Conservation (phyloP, 2,888 invertebrate species). For the Junonia oenone region DNA sequence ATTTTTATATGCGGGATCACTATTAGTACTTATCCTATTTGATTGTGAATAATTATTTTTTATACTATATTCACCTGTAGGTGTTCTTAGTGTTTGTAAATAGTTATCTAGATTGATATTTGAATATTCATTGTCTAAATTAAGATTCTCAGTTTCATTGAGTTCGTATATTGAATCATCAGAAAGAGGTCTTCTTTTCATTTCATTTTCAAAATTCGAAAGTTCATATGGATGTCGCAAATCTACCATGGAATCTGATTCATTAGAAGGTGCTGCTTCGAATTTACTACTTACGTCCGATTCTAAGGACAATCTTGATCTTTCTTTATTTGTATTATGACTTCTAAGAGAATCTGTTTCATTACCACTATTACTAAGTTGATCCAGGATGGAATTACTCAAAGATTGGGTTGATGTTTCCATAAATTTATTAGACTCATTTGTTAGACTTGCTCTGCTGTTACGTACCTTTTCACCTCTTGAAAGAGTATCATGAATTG, state of each 20-base stretch:
- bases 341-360: constrained; percentile 69
- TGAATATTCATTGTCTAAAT: constrained; percentile 63
- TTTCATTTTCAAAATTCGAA: constrained; percentile 79
- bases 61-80: constrained; percentile 39
- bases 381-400: constrained; percentile 53
- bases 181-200: constrained; percentile 86
- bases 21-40: constrained; percentile 17
- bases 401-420: constrained; percentile 45
- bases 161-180: constrained; percentile 86
- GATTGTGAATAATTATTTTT: constrained; percentile 24
- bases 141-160: constrained; percentile 79
- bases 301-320: constrained; percentile 67
- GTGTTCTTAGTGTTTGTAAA: constrained; percentile 82
- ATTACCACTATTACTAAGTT: constrained; percentile 57
- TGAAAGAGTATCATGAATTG: constrained; percentile 72
- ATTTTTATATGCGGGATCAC: constrained; percentile 12
- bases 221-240: constrained; percentile 65
- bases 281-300: constrained; percentile 75
- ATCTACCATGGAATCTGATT: constrained; percentile 74
- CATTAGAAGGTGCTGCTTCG: constrained; percentile 64
- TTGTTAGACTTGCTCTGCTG: constrained; percentile 65
- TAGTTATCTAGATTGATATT: constrained; percentile 84
- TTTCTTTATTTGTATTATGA: constrained; percentile 67
- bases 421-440: constrained; percentile 51
- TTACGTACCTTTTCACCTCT: constrained; percentile 72